A percentile compares a stretch with the other conserved stretches of the same genome.
These are phyloP conservation scores for Drosophila dunni DNA, from an alignment of 1,140 invertebrate genomes.

Conservation along the genomic window DNA sequence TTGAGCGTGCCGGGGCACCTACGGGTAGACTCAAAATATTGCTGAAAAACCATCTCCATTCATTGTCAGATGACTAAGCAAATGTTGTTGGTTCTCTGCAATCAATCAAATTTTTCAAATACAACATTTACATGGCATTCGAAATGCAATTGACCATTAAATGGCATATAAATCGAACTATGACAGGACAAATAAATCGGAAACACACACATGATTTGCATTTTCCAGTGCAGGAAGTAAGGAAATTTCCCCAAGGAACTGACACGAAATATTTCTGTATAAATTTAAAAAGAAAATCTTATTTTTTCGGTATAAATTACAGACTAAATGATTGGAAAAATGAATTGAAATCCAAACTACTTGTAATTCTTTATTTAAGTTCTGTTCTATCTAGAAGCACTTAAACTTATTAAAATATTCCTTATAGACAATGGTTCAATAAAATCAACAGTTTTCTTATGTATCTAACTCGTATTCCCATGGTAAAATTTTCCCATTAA, in stretches of 20 bases:
- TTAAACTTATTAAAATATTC: not conserved
- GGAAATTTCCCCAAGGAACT: not conserved
- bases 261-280: not conserved
- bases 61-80: slow-evolving; percentile 39
- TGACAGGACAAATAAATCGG: slow-evolving; percentile 22
- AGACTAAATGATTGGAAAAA: no score
- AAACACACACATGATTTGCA: slow-evolving; percentile 48
- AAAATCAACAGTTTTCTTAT: not conserved
- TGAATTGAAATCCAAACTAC: no score
- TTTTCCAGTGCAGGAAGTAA: slow-evolving; percentile 8
- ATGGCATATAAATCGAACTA: slow-evolving; percentile 34
- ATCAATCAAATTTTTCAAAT: slow-evolving; percentile 40
- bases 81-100: not conserved
- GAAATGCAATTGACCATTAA: slow-evolving; percentile 54
- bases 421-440: not conserved
- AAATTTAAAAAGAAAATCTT: not conserved
- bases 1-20: not conserved
- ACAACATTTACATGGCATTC: slow-evolving; percentile 43
- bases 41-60: not conserved
- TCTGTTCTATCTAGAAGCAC: no score
- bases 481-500: slow-evolving; percentile 12
- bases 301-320: no score
- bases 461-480: slow-evolving; percentile 1
- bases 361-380: no score
- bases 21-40: slow-evolving; percentile 10